Base-by-base conservation (phyloP, 1,140 invertebrate genomes). In the Lordiphosa stackelbergi region DNA sequence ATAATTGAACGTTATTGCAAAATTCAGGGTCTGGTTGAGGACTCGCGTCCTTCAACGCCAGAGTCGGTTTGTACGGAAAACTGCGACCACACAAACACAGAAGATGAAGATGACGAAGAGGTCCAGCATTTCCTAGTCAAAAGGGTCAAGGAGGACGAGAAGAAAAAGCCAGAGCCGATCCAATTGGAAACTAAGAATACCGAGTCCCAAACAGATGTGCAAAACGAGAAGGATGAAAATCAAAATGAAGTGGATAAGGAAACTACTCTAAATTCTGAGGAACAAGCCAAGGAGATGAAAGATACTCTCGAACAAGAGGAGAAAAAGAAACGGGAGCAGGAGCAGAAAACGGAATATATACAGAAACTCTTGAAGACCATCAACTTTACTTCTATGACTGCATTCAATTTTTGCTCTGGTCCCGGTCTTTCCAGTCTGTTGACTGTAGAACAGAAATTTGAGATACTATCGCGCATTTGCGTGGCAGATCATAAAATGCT, bases 321-420 rank as follows among this genome's bases (percentile, higher is more conserved):
- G 28, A 7, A 31, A 51, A 11, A 0, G 36, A 19, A 31, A 31
- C 28, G 7, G 28, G 28, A 49, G 1, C n/a, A 13, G 28, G 11
- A 54, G 7, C 36, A 22, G 4, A 31, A 41, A n/a, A 1, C 4
- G 22, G 12, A 55, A 45, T 70, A 48, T 12, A 38, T 66, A 5
- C 2, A 9, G 2, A 56, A 51, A 7, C 19, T 70, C 5, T 16
- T 70, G 4, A 54, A 58, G 16, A 45, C 45, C 4, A 46, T 70
- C 0, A 40, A 41, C 10, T 70, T 62, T 34, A 51, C 24, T 5
- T 53, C 53, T 3, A 70, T 70, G 68, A 19, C 38, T 9, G 8
- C 68, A 4, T 68, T 51, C 22, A 64, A 70, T n/a, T 70, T 70
- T 38, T 51, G 53, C 34, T 35, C 35, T 34, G 68, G 68, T 7